Percentiles rank a stretch among this genome's conserved stretches.
phyloP scores from a whole-genome alignment of 92 coral and sea anemone species.

The Scolanthus callimorphus region DNA sequence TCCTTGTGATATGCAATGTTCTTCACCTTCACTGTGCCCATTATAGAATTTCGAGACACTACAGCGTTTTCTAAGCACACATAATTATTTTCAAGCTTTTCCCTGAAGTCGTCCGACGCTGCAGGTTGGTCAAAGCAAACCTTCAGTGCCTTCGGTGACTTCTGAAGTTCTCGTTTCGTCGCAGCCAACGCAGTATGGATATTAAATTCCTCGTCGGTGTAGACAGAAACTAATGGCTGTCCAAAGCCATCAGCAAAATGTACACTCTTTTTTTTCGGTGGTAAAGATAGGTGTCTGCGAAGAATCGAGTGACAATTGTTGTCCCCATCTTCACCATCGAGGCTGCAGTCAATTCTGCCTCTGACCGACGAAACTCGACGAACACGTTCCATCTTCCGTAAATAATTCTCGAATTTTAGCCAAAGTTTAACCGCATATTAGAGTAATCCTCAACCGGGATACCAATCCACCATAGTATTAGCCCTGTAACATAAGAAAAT shows the following conservation, averaged over 20 bases:
- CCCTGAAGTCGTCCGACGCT: conserved; percentile 64
- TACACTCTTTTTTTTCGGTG: conserved; percentile 72
- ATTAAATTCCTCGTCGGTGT: conserved; percentile 85
- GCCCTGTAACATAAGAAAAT: too few species aligned
- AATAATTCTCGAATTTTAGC: too few species aligned
- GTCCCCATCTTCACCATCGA: conserved; percentile 33
- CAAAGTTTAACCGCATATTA: too few species aligned
- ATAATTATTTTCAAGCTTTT: conserved; percentile 52
- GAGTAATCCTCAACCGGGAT: not conserved
- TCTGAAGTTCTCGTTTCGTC: conserved; percentile 62
- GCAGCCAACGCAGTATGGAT: conserved; percentile 76
- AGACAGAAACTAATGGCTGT: conserved; percentile 85
- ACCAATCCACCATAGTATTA: too few species aligned
- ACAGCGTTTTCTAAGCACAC: conserved; percentile 91
- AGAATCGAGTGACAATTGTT: conserved; percentile 80
- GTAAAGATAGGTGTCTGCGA: conserved; percentile 80
- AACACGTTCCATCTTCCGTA: conserved; percentile 14
- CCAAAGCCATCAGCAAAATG: conserved; percentile 98
- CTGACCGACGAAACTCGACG: conserved; percentile 35
- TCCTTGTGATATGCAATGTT: conserved; percentile 82
- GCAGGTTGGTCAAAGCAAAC: conserved; percentile 87
- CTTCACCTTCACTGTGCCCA: conserved; percentile 96
- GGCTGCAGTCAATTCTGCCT: conserved; percentile 16
- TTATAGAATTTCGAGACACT: conserved; percentile 81
- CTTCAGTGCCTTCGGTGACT: conserved; percentile 65